Evolutionary conservation across 2,113 vertebrate genomes (phyloP).

Genomic region (Leptosomus discolor): DNA sequence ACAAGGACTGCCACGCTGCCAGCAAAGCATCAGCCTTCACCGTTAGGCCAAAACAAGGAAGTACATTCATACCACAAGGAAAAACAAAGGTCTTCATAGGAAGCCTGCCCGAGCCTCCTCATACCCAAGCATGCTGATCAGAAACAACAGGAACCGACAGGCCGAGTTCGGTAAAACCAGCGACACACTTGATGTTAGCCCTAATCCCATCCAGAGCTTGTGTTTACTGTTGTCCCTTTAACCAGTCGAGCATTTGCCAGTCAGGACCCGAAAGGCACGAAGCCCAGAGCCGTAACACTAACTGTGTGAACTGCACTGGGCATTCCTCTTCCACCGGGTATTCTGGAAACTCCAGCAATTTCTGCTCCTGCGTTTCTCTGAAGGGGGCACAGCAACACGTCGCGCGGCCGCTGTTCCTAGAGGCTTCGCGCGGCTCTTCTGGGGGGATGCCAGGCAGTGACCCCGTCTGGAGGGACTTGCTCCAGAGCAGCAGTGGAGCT

Average conservation of each 20-base stretch:
- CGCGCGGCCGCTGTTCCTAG: rapidly evolving
- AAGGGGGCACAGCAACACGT: not conserved
- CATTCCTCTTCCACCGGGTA: rapidly evolving
- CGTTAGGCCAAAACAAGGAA: not conserved
- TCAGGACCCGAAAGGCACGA: not conserved
- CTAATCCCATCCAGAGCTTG: not conserved
- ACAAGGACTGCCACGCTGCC: not conserved
- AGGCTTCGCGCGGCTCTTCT: not conserved
- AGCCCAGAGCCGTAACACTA: not conserved
- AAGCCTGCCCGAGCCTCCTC: not conserved
- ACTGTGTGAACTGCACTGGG: not conserved
- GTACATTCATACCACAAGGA: not conserved
- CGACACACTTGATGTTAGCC: not conserved
- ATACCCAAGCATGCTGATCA: not conserved
- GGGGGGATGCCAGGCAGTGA: not conserved
- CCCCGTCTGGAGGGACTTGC: not conserved
- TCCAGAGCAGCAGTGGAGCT: not conserved
- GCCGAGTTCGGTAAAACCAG: not conserved
- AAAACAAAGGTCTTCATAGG: conserved; percentile 3
- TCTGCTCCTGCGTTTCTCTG: not conserved
- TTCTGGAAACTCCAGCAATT: not conserved
- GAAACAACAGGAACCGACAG: not conserved
- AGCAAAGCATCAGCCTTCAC: not conserved
- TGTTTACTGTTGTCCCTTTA: not conserved
- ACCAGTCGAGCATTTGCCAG: not conserved